A percentile compares a stretch with the other conserved stretches of the same genome.
Conservation (phyloP, 2,888 invertebrate genomes). For the Leptopilina syphax region DNA sequence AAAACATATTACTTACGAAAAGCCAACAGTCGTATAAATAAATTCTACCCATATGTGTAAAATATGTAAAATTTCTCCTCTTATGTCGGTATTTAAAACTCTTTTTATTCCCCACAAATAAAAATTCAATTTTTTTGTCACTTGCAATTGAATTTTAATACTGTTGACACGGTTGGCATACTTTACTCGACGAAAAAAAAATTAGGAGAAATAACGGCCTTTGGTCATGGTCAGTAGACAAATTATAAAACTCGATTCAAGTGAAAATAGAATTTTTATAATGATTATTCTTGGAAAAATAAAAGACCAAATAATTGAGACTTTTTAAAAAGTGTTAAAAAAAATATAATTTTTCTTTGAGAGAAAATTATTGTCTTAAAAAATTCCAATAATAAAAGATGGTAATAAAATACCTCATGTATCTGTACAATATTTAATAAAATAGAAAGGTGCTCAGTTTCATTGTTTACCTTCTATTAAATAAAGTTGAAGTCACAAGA, state of each 20-base stretch:
- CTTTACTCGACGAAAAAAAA: neutral
- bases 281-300: neutral
- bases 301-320: neutral
- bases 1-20: no score
- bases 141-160: no score
- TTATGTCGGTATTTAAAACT: no score
- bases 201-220: constrained; percentile 5
- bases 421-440: no score
- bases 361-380: no score
- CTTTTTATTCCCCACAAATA: neutral
- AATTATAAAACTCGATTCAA: neutral
- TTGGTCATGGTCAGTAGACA: constrained; percentile 16
- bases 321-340: no score
- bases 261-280: neutral
- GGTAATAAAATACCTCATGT: no score
- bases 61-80: neutral
- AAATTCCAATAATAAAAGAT: no score
- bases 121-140: neutral
- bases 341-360: no score
- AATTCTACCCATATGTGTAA: no score
- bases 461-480: constrained; percentile 22
- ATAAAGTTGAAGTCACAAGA: neutral
- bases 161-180: no score
- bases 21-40: no score
- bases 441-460: constrained; percentile 33